phyloP scores from a whole-genome alignment of 53 echinoderm and acorn worm species.

The Temnopleurus reevesii region DNA sequence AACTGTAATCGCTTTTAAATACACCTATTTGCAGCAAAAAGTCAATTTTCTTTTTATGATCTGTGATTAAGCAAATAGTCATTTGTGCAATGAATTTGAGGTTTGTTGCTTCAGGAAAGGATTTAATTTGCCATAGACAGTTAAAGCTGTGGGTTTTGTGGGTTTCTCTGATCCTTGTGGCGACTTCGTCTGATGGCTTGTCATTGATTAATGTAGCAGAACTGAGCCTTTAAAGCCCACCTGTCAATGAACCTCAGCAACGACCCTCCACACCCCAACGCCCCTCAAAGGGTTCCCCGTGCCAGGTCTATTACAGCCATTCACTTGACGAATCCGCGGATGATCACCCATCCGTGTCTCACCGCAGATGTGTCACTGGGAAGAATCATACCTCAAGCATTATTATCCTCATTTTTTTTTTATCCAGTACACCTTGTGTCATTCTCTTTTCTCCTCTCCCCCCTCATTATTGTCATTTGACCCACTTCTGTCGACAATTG shows the following conservation, averaged over 20 bases:
- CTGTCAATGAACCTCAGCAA: constrained; percentile 47
- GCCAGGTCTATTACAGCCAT: not conserved
- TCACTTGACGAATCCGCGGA: not conserved
- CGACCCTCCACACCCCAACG: constrained; percentile 35
- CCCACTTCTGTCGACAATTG: constrained; percentile 40
- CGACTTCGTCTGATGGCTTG: constrained; percentile 1
- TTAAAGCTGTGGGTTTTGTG: constrained; percentile 14
- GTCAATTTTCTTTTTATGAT: not conserved
- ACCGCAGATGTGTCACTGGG: constrained; percentile 6
- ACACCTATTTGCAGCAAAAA: not conserved
- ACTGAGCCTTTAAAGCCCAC: constrained; percentile 40
- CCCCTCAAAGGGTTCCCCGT: not conserved
- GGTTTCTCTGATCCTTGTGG: not conserved
- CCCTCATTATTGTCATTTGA: constrained; percentile 37
- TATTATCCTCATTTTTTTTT: not conserved
- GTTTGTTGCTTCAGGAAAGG: constrained; percentile 3
- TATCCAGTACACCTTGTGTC: constrained; percentile 4
- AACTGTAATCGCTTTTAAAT: constrained; percentile 1
- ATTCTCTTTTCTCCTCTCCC: constrained; percentile 40
- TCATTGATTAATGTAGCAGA: constrained; percentile 57
- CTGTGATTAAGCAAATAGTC: constrained; percentile 10
- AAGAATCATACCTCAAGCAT: not conserved
- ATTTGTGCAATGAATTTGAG: constrained; percentile 29
- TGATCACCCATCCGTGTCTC: constrained; percentile 29
- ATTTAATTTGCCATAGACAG: not conserved